These are phyloP conservation scores for Sebastes paucispinis DNA, from an alignment of 2,797 vertebrate species.

Conservation along the genomic window DNA sequence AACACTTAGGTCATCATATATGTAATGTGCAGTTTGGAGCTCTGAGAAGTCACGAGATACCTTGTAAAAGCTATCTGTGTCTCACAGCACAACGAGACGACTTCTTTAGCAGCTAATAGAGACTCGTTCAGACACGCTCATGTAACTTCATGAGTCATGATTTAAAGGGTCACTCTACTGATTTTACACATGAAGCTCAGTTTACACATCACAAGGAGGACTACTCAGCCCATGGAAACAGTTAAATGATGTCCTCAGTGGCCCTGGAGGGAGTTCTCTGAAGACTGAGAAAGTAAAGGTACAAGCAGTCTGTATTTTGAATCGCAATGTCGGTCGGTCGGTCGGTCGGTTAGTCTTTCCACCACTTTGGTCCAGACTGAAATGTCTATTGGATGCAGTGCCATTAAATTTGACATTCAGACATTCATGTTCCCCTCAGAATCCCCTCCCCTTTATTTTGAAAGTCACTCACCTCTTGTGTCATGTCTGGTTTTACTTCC, in stretches of 20 bases:
- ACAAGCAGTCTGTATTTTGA: not conserved
- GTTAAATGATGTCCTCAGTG: not conserved
- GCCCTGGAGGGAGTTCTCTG: not conserved
- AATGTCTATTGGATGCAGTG: not conserved
- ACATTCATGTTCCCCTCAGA: too few relatives aligned
- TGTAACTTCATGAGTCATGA: not conserved
- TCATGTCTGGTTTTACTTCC: too few relatives aligned
- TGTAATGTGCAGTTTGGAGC: not conserved
- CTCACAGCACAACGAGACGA: constrained; percentile 1
- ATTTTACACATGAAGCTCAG: not conserved
- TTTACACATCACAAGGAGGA: not conserved
- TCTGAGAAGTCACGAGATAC: not conserved
- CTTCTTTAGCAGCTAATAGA: constrained; percentile 29
- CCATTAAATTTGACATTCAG: too few relatives aligned
- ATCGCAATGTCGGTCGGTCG: too few relatives aligned
- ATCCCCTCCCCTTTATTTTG: too few relatives aligned
- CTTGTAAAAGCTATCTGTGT: constrained; percentile 27
- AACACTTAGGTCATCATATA: constrained; percentile 7
- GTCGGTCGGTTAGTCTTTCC: not conserved
- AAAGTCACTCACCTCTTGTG: too few relatives aligned
- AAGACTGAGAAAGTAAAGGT: not conserved
- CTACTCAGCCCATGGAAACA: not conserved
- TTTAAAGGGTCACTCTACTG: not conserved
- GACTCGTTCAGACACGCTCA: not conserved
- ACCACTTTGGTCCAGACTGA: not conserved